A percentile compares a stretch with the other conserved stretches of the same genome.
Conservation (phyloP, 2,888 invertebrate genomes). For the Marasmarcha lunaedactyla region DNA sequence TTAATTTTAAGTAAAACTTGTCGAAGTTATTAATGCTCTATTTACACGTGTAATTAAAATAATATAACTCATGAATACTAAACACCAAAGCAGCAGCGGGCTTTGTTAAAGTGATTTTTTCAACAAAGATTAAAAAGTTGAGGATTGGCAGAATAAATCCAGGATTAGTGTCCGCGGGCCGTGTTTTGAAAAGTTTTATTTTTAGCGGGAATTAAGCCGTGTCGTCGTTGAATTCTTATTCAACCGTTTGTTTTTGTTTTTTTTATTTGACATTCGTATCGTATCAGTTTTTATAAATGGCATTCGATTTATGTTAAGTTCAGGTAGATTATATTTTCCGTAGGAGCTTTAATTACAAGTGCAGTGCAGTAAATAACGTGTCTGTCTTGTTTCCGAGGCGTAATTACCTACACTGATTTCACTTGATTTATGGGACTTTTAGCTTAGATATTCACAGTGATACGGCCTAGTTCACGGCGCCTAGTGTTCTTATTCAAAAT, state of each 20-base stretch:
- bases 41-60: slow-evolving; percentile 1
- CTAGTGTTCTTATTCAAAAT: too few species aligned
- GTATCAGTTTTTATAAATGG: too few species aligned
- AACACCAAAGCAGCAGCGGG: background rate
- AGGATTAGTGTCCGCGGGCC: slow-evolving; percentile 1
- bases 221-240: background rate
- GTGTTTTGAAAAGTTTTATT: background rate
- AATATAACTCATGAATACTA: background rate
- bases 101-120: background rate
- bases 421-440: slow-evolving; percentile 16
- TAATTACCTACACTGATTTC: slow-evolving; percentile 22
- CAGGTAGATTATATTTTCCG: background rate
- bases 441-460: slow-evolving; percentile 13
- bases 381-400: slow-evolving; percentile 20
- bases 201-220: background rate
- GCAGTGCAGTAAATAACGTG: slow-evolving; percentile 24
- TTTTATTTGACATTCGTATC: too few species aligned
- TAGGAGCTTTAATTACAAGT: slow-evolving; percentile 23
- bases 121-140: background rate
- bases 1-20: slow-evolving; percentile 18
- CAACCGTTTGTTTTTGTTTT: background rate
- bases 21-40: slow-evolving; percentile 5
- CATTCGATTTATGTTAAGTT: background rate
- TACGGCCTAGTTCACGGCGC: background rate
- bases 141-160: slow-evolving; percentile 1